Evolutionary conservation across 2,113 vertebrate species (phyloP).

Genomic region (Peucedramus taeniatus): DNA sequence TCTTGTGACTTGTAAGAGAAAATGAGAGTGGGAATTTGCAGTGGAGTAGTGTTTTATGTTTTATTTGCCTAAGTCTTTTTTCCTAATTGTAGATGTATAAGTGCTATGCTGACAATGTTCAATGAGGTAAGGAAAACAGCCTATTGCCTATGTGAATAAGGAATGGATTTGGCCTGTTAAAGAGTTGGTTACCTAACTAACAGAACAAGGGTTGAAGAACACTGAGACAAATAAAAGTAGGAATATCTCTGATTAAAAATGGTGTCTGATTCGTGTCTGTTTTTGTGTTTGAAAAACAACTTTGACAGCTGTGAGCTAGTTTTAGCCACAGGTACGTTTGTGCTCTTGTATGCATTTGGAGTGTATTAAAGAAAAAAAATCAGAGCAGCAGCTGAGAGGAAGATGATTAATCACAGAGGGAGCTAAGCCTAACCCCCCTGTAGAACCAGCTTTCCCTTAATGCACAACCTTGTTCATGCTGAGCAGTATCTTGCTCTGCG

Average conservation of each 20-base stretch:
- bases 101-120: background rate
- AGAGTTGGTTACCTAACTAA: background rate
- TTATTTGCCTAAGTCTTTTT: background rate
- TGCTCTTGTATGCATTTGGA: constrained; percentile 27
- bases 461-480: background rate
- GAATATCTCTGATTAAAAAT: background rate
- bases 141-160: background rate
- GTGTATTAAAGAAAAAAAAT: background rate
- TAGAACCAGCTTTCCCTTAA: constrained; percentile 14
- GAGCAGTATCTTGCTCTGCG: background rate
- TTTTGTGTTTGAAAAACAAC: constrained; percentile 8
- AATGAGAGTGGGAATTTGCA: background rate
- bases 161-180: background rate
- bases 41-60: background rate
- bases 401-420: constrained; percentile 46
- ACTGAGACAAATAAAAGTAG: background rate
- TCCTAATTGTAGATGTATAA: background rate
- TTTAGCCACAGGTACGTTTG: background rate
- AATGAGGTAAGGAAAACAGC: background rate
- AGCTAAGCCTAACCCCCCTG: background rate
- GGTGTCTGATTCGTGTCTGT: background rate
- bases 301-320: background rate
- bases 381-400: constrained; percentile 3
- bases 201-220: background rate
- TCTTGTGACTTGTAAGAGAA: background rate